Evolutionary conservation across 2,113 vertebrate species (phyloP).

Genomic region (Emydura subglobosa): DNA sequence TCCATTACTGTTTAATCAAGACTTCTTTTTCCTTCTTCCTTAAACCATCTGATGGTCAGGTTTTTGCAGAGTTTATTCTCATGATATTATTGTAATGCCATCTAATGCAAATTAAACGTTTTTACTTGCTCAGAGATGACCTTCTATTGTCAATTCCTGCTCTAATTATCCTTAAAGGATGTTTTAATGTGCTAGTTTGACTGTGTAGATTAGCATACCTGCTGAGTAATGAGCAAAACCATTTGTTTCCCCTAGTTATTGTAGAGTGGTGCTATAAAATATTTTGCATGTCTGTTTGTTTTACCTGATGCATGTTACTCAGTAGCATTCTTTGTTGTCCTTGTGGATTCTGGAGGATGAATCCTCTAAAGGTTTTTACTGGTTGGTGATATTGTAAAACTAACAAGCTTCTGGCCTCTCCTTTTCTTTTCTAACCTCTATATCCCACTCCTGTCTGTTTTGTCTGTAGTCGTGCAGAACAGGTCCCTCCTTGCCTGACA

Average conservation of each 20-base stretch:
- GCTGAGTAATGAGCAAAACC: background rate
- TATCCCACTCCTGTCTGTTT: conserved; percentile 82
- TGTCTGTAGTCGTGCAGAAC: conserved; percentile 95
- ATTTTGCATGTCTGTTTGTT: background rate
- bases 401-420: conserved; percentile 77
- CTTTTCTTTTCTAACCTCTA: conserved; percentile 82
- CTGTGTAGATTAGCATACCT: background rate
- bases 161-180: background rate
- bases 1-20: background rate
- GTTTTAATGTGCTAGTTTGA: background rate
- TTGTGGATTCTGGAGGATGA: background rate
- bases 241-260: background rate
- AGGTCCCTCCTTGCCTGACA: conserved; percentile 98
- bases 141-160: background rate
- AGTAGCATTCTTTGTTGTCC: background rate
- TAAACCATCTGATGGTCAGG: background rate
- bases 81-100: background rate
- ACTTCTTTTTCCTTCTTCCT: background rate
- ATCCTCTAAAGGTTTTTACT: conserved; percentile 1
- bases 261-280: background rate
- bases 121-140: background rate
- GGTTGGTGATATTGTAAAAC: conserved; percentile 67
- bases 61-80: background rate
- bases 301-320: background rate
- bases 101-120: background rate